A percentile compares a stretch with the other conserved stretches of the same genome.
Evolutionary conservation across 1,140 invertebrate genomes (phyloP).

Genomic region (Eciton burchellii): DNA sequence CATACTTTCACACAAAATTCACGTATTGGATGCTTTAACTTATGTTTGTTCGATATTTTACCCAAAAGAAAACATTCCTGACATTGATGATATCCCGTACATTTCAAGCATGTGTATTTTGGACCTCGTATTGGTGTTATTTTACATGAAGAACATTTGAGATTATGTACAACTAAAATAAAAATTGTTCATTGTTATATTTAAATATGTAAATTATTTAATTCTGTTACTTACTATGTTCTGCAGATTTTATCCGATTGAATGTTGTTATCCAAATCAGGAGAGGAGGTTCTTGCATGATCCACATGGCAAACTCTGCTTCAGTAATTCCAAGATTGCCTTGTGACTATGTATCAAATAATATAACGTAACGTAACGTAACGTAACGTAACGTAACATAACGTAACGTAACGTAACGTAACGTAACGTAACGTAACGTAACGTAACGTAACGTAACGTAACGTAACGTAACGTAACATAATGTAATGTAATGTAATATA

Average conservation of each 20-base stretch:
- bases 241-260: constrained; percentile 86
- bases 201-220: neutral
- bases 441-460: neutral
- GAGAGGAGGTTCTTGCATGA: constrained; percentile 87
- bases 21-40: constrained; percentile 91
- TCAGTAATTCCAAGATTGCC: constrained; percentile 86
- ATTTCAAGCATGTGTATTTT: constrained; percentile 91
- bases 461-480: neutral
- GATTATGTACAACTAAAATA: constrained; percentile 86
- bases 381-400: neutral
- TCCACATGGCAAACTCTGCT: constrained; percentile 86
- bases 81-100: constrained; percentile 92
- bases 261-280: constrained; percentile 88
- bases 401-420: neutral
- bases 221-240: constrained; percentile 83
- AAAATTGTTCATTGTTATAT: constrained; percentile 28
- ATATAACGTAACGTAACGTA: neutral
- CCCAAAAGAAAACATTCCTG: constrained; percentile 93
- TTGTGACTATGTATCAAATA: constrained; percentile 79
- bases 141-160: constrained; percentile 87
- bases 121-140: constrained; percentile 86
- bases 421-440: neutral
- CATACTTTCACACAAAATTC: constrained; percentile 90
- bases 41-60: constrained; percentile 90
- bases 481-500: constrained; percentile 9